Conservation (phyloP, 2,113 vertebrate species). For the Pycnonotus jocosus region DNA sequence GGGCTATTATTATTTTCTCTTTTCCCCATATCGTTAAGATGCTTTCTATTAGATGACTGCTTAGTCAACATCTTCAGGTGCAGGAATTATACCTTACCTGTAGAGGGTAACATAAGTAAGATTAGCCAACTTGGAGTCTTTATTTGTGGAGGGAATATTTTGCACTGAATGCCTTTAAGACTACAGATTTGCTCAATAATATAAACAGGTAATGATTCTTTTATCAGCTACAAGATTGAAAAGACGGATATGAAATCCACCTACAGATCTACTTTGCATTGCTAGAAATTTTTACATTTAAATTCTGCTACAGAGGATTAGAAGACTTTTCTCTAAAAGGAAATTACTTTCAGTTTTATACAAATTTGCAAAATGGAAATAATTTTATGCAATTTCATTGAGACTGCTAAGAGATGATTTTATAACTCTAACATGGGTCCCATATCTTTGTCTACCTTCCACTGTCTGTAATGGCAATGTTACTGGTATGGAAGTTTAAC, state of each 20-base stretch:
- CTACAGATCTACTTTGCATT: not conserved
- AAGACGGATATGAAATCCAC: slow-evolving; percentile 30
- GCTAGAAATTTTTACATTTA: slow-evolving; percentile 13
- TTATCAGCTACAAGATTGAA: not conserved
- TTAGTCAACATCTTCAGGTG: not conserved
- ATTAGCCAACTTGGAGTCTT: not conserved
- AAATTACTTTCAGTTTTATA: slow-evolving; percentile 30
- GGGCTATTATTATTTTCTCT: not conserved
- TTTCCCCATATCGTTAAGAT: not conserved
- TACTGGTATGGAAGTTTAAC: not conserved
- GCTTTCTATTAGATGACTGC: not conserved
- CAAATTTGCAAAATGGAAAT: slow-evolving; percentile 7
- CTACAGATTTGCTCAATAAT: not conserved
- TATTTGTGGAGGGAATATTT: not conserved
- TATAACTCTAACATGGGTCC: not conserved
- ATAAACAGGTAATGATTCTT: not conserved
- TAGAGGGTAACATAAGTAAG: not conserved
- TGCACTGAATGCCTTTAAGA: not conserved
- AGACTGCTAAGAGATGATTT: slow-evolving; percentile 10
- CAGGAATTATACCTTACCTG: not conserved
- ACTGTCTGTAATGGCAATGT: not conserved
- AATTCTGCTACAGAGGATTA: slow-evolving; percentile 12
- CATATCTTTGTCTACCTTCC: not conserved
- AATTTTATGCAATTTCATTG: not conserved
- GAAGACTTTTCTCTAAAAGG: not conserved